Evolutionary conservation across 2,888 invertebrate genomes (phyloP), one percentile per base, ranked within the genome.

Genomic region (Papilio gigon): DNA sequence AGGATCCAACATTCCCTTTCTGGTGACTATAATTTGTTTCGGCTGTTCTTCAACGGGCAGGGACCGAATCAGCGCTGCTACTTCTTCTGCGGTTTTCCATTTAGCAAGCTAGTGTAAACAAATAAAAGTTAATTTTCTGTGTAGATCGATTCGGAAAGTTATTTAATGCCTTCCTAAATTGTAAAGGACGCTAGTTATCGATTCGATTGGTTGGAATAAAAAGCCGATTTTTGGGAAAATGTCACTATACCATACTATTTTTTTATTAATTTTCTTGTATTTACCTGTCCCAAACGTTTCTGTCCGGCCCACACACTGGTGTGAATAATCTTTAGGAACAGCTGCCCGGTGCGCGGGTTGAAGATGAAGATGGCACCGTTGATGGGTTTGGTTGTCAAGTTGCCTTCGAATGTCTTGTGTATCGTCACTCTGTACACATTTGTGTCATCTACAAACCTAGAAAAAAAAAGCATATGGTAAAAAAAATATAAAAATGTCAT

Each of bases 81-180:
- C 99, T 96, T 99, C 99, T 93, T 99, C 99, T 63, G 99, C 99
- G 0, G 99, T 99, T 91, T 99, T 99, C 99, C 99, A 99, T 90
- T 99, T 99, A 11, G 99, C 99, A 88, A 99, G 93, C 94, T 96
- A 83, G 61, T 78, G 22, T 22, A 47, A 25, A 59, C 2, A 44
- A 44, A 56, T 17, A 1, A 53, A 1, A 8, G 4, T 50, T 12
- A 14, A 14, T 25, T 50, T 17, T 5, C 1, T 14, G 2, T 5
- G 9, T 11, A 22, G 47, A 22, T 20, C 2, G 9, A 44, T 20
- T 5, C n/a, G 6, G n/a, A 5, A 40, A 40, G n/a, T 40, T 5
- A n/a, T 14, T 14, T 40, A n/a, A 40, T 17, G n/a, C n/a, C 40
- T 40, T 40, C n/a, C 40, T 40, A 6, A n/a, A 40, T 40, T 0